Base-by-base conservation (phyloP, 2,797 vertebrate species). In the Phataginus tetradactyla region DNA sequence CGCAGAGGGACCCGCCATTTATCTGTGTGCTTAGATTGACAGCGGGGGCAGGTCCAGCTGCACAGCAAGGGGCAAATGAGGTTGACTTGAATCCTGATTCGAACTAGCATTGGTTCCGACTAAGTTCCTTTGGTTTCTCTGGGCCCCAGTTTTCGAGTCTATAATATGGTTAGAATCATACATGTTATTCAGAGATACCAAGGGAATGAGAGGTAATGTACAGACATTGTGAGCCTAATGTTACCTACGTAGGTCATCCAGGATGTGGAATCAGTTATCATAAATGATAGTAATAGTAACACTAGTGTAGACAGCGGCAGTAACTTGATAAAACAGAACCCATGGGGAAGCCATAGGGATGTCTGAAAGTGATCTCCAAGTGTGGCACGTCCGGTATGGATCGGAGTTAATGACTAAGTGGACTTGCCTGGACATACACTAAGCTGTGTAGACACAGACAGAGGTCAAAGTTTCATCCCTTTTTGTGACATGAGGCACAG, bases 1-100 rank as follows among this genome's bases (percentile, higher is more conserved):
- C 3, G 2, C 0, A 2, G 37, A 32, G 32, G 42, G 17, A 20
- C 34, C 0, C 25, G 12, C 9, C 20, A 9, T 0, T 27, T 23
- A 12, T 9, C 84, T 5, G 32, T 0, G 0, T 4, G 4, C 14
- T 13, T 13, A 29, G 34, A 4, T 4, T 6, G 51, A 29, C 7
- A 23, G 45, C 37, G 34, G n/a, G 6, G 21, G 4, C 1, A 0
- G 5, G 11, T 15, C 25, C 20, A 21, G 9, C 8, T 21, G 2
- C n/a, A 17, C 7, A 2, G 3, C 0, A 9, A n/a, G 0, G 4
- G 21, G 1, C 5, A 32, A 7, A 9, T 3, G 7, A 5, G 13
- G 18, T 29, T 57, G 42, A 49, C 9, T 27, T 13, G 68, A 49
- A 21, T 55, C 34, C 14, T 37, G 25, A 1, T 55, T 37, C 53